phyloP scores from a whole-genome alignment of 1,140 invertebrate species.

The Leptinotarsa undecemlineata region DNA sequence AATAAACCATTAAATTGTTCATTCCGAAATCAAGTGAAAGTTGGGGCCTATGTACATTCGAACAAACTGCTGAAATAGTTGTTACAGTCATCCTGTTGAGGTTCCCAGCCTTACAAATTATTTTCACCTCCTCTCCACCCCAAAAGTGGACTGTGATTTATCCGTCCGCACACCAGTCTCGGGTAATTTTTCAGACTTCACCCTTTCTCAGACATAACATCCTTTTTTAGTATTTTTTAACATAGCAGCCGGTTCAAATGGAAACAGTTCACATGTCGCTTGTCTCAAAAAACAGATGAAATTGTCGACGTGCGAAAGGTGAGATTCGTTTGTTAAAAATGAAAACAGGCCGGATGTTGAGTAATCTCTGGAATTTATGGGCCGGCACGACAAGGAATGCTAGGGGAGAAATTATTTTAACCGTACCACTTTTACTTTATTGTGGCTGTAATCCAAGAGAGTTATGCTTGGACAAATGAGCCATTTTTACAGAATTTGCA shows the following conservation, averaged over 20 bases:
- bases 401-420: slow-evolving; percentile 12
- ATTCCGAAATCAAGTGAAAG: too few relatives aligned
- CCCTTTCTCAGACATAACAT: slow-evolving; percentile 31
- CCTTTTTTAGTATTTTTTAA: slow-evolving; percentile 29
- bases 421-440: slow-evolving; percentile 10
- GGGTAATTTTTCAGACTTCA: slow-evolving; percentile 21
- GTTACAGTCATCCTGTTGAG: too few relatives aligned
- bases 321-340: slow-evolving; percentile 30
- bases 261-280: slow-evolving; percentile 24
- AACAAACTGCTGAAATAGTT: too few relatives aligned
- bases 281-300: slow-evolving; percentile 21
- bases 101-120: too few relatives aligned
- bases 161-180: slow-evolving; percentile 19
- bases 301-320: slow-evolving; percentile 30
- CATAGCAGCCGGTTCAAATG: slow-evolving; percentile 21
- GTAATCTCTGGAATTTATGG: slow-evolving; percentile 27
- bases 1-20: too few relatives aligned
- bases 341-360: slow-evolving; percentile 27
- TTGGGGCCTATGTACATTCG: too few relatives aligned
- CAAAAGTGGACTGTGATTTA: slow-evolving; percentile 4
- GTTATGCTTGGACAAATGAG: background rate
- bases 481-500: background rate
- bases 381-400: slow-evolving; percentile 11
- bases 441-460: background rate
- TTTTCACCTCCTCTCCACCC: too few relatives aligned